Percentiles rank a stretch among this genome's conserved stretches.
Conservation (phyloP, 2,888 invertebrate species). For the Chalcosyrphus nemorum region DNA sequence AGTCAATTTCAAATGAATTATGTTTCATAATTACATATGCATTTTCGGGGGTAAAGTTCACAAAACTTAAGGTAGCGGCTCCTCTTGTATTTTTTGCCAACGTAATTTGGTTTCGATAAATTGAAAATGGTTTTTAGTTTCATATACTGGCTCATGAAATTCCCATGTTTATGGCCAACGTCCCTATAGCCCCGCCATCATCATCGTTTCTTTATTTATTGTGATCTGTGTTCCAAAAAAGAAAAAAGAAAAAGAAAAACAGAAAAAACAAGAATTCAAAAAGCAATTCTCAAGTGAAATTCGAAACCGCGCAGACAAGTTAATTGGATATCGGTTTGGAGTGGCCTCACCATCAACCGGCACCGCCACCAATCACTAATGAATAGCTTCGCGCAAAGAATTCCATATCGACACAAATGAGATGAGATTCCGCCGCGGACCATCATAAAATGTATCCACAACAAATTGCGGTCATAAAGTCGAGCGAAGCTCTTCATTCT, state of each 20-base stretch:
- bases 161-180: slow-evolving; percentile 44
- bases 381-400: slow-evolving; percentile 37
- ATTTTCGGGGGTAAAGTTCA: slow-evolving; percentile 33
- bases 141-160: slow-evolving; percentile 52
- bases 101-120: slow-evolving; percentile 21
- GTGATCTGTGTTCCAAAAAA: slow-evolving; percentile 4
- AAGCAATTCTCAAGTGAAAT: slow-evolving; percentile 42
- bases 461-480: slow-evolving; percentile 66
- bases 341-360: neutral
- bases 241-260: slow-evolving; percentile 1
- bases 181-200: neutral
- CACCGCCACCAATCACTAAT: slow-evolving; percentile 17
- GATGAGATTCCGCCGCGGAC: slow-evolving; percentile 28
- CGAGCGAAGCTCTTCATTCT: slow-evolving; percentile 54
- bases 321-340: slow-evolving; percentile 55
- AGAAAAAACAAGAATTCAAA: neutral
- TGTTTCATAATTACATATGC: slow-evolving; percentile 46
- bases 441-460: slow-evolving; percentile 55
- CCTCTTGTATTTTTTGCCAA: slow-evolving; percentile 33
- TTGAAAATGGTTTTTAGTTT: slow-evolving; percentile 31
- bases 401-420: slow-evolving; percentile 54
- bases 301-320: slow-evolving; percentile 58
- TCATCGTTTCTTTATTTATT: slow-evolving; percentile 25
- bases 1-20: slow-evolving; percentile 48
- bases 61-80: neutral